Evolutionary conservation across 2,888 invertebrate species (phyloP), one percentile per base, ranked within the genome.

Genomic region (Ophion ellenae): DNA sequence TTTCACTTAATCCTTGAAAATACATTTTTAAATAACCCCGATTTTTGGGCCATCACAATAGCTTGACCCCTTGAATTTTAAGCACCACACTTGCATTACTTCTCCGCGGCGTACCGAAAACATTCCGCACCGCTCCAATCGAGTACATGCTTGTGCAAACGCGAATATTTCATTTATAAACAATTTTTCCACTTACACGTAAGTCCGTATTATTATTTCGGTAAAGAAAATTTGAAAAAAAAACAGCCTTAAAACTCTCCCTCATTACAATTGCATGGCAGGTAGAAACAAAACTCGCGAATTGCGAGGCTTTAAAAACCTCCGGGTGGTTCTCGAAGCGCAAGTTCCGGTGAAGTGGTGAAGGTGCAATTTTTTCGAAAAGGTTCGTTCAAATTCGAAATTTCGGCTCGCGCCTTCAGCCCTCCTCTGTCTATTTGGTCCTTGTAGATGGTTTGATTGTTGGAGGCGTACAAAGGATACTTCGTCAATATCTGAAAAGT

Each of bases 331-430:
- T 88, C 86, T 36, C 88, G 85, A 10, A 84, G 20, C 17, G 87
- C 87, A 9, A 66, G 28, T 57, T 89, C 86, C 45, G 86, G 87
- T 57, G 86, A 78, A 6, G 86, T 87, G 1, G 86, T 88, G 57
- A 89, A 88, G 0, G 86, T 24, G 70, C 83, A 87, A n/a, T 85
- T 87, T 74, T 71, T 85, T 2, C 88, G 87, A 69, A 89, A 89
- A 47, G 89, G 89, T 78, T 87, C 86, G 24, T 87, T 86, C 61
- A 87, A 69, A 69, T 89, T 83, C 5, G 47, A 74, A 61, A 89
- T 88, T 47, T 85, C 88, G 10, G 81, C n/a, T 2, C 82, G 81
- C 14, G 81, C 63, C 57, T 88, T 89, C n/a, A 89, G 71, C 9
- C 53, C 61, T 57, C 88, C 88, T 61, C 74, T 81, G 28, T 81